Evolutionary conservation across 2,888 invertebrate genomes (phyloP), one percentile per base, ranked within the genome.

Genomic region (Macroteleia sp.): DNA sequence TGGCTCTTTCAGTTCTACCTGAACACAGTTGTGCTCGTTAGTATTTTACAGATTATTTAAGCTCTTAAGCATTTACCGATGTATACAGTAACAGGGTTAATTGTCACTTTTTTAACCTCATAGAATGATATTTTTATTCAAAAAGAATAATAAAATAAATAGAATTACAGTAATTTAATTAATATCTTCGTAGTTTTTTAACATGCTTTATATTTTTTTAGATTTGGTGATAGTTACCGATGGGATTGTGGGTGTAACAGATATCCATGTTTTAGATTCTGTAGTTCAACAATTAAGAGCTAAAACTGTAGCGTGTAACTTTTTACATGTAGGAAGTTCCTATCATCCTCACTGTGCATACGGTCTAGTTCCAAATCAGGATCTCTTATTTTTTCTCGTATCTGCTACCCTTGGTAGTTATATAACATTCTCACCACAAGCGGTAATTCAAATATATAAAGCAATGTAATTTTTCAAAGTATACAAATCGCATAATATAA

Each of bases 151-250:
- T 25, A 25, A 25, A 25, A 5, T 25, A 25, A n/a, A n/a, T n/a
- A n/a, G n/a, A n/a, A n/a, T n/a, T n/a, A n/a, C n/a, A n/a, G n/a
- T n/a, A n/a, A n/a, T n/a, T n/a, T n/a, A n/a, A n/a, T n/a, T n/a
- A n/a, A n/a, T n/a, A n/a, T n/a, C n/a, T n/a, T n/a, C n/a, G n/a
- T n/a, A n/a, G n/a, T n/a, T n/a, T n/a, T n/a, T n/a, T n/a, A n/a
- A n/a, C n/a, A n/a, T n/a, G n/a, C n/a, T n/a, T n/a, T n/a, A n/a
- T n/a, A n/a, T n/a, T 2, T 30, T 30, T 92, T 92, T 44, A 89
- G 95, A 95, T 91, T 93, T 96, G 88, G 93, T 96, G 81, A 93
- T 95, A 77, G 93, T 95, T 81, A 95, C 96, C 1, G 96, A 96
- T 91, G 96, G 96, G 9, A 94, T 95, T 76, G 93, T 95, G 44